These are phyloP conservation scores for Myotis vivesi DNA, from an alignment of 2,797 vertebrate species.

Conservation along the genomic window DNA sequence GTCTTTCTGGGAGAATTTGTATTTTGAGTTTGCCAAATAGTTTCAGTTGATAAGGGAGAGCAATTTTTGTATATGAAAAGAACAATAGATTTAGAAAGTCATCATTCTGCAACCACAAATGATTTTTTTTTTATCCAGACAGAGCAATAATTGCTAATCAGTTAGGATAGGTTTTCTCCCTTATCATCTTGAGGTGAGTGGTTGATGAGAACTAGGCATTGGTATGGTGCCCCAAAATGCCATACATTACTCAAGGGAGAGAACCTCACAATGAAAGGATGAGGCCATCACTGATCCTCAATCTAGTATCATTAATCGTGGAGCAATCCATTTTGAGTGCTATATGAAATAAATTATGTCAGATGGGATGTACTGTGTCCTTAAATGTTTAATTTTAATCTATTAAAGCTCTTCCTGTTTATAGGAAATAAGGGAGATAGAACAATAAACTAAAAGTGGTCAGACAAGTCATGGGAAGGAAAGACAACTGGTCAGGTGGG, in stretches of 20 bases:
- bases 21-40: not conserved
- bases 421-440: not conserved
- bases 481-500: not conserved
- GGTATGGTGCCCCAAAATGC: not conserved
- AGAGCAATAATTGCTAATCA: not conserved
- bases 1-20: not conserved
- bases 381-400: not conserved
- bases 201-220: not conserved
- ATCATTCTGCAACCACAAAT: not conserved
- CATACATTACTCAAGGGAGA: not conserved
- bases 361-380: not conserved
- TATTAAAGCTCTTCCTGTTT: not conserved
- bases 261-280: not conserved
- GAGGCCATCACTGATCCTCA: no score
- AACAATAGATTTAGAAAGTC: not conserved
- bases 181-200: not conserved
- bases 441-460: not conserved
- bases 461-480: not conserved
- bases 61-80: not conserved
- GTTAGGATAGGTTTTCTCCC: not conserved
- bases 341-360: not conserved
- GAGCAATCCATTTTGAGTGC: not conserved
- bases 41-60: not conserved
- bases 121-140: not conserved
- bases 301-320: not conserved